phyloP scores from a whole-genome alignment of 2,113 vertebrate species.

The Pollimyrus isidori region DNA sequence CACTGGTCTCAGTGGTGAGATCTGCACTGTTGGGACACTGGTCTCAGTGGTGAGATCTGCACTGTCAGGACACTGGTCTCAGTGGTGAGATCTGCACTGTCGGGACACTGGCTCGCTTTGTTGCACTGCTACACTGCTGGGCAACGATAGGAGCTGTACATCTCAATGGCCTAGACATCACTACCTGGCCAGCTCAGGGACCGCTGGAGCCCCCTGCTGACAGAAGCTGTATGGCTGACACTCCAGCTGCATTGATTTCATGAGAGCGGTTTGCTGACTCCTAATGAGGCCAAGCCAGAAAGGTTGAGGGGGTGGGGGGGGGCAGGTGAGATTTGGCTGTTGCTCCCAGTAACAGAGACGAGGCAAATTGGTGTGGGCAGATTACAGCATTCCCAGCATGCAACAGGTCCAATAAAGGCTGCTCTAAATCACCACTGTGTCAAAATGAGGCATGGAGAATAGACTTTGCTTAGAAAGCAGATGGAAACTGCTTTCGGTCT shows the following conservation, averaged over 20 bases:
- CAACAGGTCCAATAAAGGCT: not conserved
- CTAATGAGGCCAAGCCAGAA: not conserved
- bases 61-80: not conserved
- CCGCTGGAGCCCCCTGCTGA: not conserved
- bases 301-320: not conserved
- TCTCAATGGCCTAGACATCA: not conserved
- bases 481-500: constrained; percentile 8
- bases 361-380: not conserved
- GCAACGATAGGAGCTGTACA: not conserved
- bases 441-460: not conserved
- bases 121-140: not conserved
- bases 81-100: not conserved
- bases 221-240: not conserved
- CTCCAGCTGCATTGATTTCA: not conserved
- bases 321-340: not conserved
- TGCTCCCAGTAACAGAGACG: not conserved
- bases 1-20: too few relatives aligned
- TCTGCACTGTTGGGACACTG: too few relatives aligned
- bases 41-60: too few relatives aligned
- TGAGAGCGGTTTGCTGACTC: not conserved
- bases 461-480: not conserved
- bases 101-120: not conserved
- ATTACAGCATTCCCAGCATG: constrained; percentile 8
- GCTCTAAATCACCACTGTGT: not conserved
- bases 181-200: not conserved